phyloP scores from a whole-genome alignment of 2,888 invertebrate species.

The Plebejus anna region DNA sequence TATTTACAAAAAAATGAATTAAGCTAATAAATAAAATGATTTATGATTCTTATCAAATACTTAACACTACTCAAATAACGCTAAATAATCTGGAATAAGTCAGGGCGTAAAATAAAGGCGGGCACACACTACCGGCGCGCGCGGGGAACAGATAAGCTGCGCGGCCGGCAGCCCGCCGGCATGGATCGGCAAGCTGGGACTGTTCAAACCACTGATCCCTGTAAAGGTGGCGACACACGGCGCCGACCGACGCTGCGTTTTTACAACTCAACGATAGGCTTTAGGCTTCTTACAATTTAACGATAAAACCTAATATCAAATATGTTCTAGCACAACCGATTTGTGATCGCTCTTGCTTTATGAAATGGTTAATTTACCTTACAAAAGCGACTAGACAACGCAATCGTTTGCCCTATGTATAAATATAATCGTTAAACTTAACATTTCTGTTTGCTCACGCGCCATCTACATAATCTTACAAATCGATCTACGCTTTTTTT shows the following conservation, averaged over 20 bases:
- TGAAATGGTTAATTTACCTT: not conserved
- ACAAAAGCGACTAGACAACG: not conserved
- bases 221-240: not conserved
- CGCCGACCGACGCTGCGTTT: not conserved
- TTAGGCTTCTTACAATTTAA: not conserved
- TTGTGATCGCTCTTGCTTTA: not conserved
- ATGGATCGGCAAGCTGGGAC: constrained; percentile 11
- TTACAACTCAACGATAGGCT: not conserved
- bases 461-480: not conserved
- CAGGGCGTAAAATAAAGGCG: constrained; percentile 37
- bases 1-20: constrained; percentile 41
- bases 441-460: constrained; percentile 1
- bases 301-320: not conserved
- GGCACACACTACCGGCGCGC: constrained; percentile 29
- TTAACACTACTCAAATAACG: constrained; percentile 34
- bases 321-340: not conserved
- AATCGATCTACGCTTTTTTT: constrained; percentile 6
- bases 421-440: constrained; percentile 6
- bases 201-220: constrained; percentile 23
- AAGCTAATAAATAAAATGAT: constrained; percentile 36
- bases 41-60: constrained; percentile 33
- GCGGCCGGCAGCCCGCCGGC: constrained; percentile 10
- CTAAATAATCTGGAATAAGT: constrained; percentile 31
- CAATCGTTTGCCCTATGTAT: not conserved
- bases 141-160: constrained; percentile 29